phyloP scores from a whole-genome alignment of 2,113 vertebrate species.

The Nipponia nippon region DNA sequence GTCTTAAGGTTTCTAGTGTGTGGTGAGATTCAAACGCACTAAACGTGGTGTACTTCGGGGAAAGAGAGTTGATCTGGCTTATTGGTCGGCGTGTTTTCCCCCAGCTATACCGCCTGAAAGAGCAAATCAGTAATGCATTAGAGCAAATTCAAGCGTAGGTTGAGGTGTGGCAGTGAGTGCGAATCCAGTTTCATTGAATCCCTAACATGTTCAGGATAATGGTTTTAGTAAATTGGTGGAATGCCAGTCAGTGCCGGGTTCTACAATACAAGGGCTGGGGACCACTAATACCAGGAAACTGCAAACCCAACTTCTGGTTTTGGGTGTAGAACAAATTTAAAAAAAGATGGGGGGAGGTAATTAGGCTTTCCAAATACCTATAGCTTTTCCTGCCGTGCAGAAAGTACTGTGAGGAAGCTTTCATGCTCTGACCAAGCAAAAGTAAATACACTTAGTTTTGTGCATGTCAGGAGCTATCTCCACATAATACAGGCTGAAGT shows the following conservation, averaged over 20 bases:
- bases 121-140: fast-evolving
- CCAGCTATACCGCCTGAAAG: fast-evolving
- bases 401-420: neutral
- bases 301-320: neutral
- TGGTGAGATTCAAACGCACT: fast-evolving
- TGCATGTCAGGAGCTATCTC: fast-evolving
- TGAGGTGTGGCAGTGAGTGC: no score
- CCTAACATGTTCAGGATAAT: neutral
- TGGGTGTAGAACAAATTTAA: neutral
- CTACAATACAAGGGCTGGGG: fast-evolving
- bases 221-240: neutral
- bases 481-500: neutral
- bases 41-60: neutral
- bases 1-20: neutral
- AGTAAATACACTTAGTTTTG: neutral
- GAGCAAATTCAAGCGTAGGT: fast-evolving
- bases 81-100: no score
- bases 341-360: neutral
- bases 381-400: fast-evolving
- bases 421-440: neutral
- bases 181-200: neutral
- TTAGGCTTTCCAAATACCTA: neutral
- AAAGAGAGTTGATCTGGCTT: neutral
- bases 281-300: neutral
- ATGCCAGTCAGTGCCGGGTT: neutral